Evolutionary conservation across 2,888 invertebrate species (phyloP).

Genomic region (Unio delphinus): DNA sequence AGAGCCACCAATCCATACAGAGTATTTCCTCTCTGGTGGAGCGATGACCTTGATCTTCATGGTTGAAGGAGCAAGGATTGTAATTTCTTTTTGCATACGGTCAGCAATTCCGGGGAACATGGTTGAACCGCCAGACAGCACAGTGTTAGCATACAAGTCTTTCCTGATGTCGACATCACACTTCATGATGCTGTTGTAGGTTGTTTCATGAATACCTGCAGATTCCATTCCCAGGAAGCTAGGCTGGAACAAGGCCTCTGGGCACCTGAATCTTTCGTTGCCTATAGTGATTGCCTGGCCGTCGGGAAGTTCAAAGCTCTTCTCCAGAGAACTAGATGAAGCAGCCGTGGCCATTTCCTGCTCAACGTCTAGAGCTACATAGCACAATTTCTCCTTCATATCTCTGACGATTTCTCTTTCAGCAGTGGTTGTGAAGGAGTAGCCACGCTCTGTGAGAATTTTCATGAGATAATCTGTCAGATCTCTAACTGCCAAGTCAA

Average conservation of each 20-base stretch:
- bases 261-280: slow-evolving; percentile 63
- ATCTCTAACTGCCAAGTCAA: slow-evolving; percentile 23
- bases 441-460: slow-evolving; percentile 61
- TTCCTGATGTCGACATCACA: slow-evolving; percentile 60
- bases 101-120: slow-evolving; percentile 98
- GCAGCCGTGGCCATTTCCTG: slow-evolving; percentile 7
- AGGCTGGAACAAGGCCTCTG: slow-evolving; percentile 63
- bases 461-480: slow-evolving; percentile 74
- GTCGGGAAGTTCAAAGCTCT: slow-evolving; percentile 65
- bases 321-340: slow-evolving; percentile 82
- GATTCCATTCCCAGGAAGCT: slow-evolving; percentile 58
- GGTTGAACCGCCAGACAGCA: slow-evolving; percentile 92
- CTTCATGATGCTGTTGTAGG: slow-evolving; percentile 20
- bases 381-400: slow-evolving; percentile 77
- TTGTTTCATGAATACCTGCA: slow-evolving; percentile 32
- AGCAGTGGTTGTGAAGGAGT: slow-evolving; percentile 76
- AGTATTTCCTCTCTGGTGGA: slow-evolving; percentile 96
- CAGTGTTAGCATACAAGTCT: slow-evolving; percentile 72
- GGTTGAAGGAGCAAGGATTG: slow-evolving; percentile 80
- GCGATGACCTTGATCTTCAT: slow-evolving; percentile 85
- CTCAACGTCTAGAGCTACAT: slow-evolving; percentile 84
- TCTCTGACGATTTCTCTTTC: slow-evolving; percentile 91
- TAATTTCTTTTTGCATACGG: slow-evolving; percentile 97
- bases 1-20: slow-evolving; percentile 98
- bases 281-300: slow-evolving; percentile 66